Conservation (phyloP, 2,888 invertebrate genomes). For the Cheilosia vernalis region DNA sequence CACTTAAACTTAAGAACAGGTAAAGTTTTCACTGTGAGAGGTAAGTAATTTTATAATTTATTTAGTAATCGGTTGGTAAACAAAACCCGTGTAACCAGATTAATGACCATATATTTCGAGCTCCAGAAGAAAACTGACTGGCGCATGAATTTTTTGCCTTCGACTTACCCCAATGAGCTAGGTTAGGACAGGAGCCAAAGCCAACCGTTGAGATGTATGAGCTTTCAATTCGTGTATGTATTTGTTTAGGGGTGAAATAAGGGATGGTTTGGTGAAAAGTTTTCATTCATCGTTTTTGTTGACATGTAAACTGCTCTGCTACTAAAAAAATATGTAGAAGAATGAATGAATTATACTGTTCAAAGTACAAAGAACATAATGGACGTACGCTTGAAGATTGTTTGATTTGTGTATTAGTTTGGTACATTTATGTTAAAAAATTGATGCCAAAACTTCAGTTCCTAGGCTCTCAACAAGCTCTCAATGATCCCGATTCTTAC, state of each 20-base stretch:
- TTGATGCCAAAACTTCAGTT: no score
- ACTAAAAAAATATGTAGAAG: constrained; percentile 6
- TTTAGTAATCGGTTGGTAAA: constrained; percentile 52
- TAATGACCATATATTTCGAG: constrained; percentile 29
- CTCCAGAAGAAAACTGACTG: constrained; percentile 60
- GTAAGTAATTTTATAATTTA: constrained; percentile 14
- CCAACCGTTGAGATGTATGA: constrained; percentile 29
- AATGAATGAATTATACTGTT: constrained; percentile 18
- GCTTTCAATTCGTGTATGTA: constrained; percentile 8
- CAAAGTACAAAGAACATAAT: background rate
- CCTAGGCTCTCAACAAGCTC: no score
- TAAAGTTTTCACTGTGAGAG: background rate
- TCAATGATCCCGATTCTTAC: no score
- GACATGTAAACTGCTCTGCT: background rate
- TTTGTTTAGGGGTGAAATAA: constrained; percentile 2
- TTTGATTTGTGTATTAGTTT: no score
- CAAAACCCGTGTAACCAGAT: constrained; percentile 32
- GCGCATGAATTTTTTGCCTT: constrained; percentile 49
- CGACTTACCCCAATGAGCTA: constrained; percentile 29
- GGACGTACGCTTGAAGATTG: no score
- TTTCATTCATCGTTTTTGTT: constrained; percentile 38
- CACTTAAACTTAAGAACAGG: background rate
- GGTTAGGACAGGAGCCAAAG: constrained; percentile 1
- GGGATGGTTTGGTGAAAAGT: constrained; percentile 34
- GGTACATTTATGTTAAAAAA: no score